phyloP scores from a whole-genome alignment of 2,797 vertebrate genomes.

The Amblyraja radiata region DNA sequence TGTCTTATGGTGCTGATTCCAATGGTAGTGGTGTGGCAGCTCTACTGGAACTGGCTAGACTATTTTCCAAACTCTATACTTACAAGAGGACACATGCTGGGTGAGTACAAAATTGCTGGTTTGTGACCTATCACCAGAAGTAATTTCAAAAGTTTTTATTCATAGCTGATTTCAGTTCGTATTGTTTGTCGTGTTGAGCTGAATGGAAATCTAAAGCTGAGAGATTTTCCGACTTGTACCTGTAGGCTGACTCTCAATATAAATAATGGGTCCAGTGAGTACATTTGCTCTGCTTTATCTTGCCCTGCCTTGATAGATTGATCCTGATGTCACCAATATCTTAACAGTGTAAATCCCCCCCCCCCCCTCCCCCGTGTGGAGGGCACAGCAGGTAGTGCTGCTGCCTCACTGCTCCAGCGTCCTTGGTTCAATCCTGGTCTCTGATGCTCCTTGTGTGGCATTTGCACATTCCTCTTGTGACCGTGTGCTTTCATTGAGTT shows the following conservation, averaged over 20 bases:
- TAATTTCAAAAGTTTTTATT: neutral
- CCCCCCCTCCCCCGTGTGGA: too few species aligned
- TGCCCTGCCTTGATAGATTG: neutral
- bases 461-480: too few species aligned
- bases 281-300: neutral
- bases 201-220: neutral
- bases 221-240: neutral
- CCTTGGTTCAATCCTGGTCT: too few species aligned
- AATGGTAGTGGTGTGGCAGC: constrained; percentile 87
- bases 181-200: neutral
- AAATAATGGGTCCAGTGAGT: neutral
- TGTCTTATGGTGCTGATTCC: constrained; percentile 90
- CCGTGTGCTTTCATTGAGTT: too few species aligned
- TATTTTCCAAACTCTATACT: constrained; percentile 92
- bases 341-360: neutral
- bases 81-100: constrained; percentile 84
- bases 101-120: constrained; percentile 13
- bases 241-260: neutral
- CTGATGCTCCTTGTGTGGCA: too few species aligned
- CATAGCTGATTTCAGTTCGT: neutral
- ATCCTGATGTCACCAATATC: neutral
- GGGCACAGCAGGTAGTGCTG: too few species aligned
- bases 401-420: too few species aligned
- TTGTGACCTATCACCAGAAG: neutral
- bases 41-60: constrained; percentile 85